Evolutionary conservation across 2,888 invertebrate species (phyloP).

Genomic region (Fragum sueziense): DNA sequence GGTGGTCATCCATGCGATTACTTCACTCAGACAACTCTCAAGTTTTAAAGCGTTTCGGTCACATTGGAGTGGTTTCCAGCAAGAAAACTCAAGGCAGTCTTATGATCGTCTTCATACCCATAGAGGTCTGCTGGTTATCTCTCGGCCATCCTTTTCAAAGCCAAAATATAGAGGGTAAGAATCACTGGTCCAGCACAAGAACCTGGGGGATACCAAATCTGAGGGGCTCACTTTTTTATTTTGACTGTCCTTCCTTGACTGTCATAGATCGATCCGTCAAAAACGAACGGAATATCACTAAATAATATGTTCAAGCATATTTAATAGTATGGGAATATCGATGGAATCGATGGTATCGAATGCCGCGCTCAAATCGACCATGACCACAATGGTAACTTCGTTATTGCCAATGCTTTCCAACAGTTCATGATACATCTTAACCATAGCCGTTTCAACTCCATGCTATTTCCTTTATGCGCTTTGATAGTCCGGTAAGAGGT

Average conservation of each 20-base stretch:
- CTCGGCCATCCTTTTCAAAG: conserved; percentile 32
- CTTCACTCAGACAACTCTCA: conserved; percentile 33
- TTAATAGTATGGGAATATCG: conserved; percentile 39
- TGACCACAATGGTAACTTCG: conserved; percentile 28
- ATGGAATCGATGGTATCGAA: conserved; percentile 49
- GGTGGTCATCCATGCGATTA: conserved; percentile 37
- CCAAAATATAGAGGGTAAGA: conserved; percentile 42
- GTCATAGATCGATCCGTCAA: conserved; percentile 32
- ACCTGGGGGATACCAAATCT: conserved; percentile 39
- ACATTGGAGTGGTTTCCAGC: conserved; percentile 24
- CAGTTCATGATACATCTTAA: conserved; percentile 42
- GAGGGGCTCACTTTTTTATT: conserved; percentile 1
- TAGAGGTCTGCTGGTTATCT: conserved; percentile 29
- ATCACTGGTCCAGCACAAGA: conserved; percentile 35
- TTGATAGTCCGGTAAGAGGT: conserved; percentile 37
- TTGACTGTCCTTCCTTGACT: conserved; percentile 19
- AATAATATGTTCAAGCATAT: conserved; percentile 25
- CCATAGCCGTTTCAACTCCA: conserved; percentile 38
- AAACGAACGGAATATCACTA: conserved; percentile 31
- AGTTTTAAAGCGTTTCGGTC: conserved; percentile 8
- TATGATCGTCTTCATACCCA: conserved; percentile 40
- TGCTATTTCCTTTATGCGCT: conserved; percentile 37
- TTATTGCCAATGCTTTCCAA: conserved; percentile 13
- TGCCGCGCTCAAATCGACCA: conserved; percentile 50
- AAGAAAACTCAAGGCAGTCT: conserved; percentile 34